Percentiles rank a stretch among this genome's conserved stretches.
These are phyloP conservation scores for Dreissena rostriformis DNA, from an alignment of 1,140 invertebrate species.

Conservation along the genomic window DNA sequence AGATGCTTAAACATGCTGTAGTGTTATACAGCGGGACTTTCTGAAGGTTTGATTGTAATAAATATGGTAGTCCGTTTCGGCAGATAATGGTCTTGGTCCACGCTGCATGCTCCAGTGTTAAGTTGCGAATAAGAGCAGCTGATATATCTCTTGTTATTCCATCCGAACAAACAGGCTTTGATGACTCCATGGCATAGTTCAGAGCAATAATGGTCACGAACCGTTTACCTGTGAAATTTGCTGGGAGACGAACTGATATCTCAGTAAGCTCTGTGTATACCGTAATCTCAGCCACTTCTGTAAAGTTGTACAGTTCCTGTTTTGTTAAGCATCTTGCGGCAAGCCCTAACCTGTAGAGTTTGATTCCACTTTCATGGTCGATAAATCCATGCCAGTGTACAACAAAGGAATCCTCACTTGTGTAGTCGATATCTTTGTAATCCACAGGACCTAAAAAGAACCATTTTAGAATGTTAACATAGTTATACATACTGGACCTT, in stretches of 20 bases:
- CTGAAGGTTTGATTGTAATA: slow-evolving; percentile 54
- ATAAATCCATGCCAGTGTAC: slow-evolving; percentile 64
- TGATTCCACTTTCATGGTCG: slow-evolving; percentile 67
- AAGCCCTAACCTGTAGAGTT: slow-evolving; percentile 56
- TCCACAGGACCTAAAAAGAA: neutral
- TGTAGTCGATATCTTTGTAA: slow-evolving; percentile 63
- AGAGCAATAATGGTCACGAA: slow-evolving; percentile 54
- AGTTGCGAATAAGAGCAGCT: slow-evolving; percentile 26
- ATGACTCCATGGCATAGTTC: slow-evolving; percentile 63
- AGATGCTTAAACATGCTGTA: neutral
- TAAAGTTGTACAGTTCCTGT: slow-evolving; percentile 37
- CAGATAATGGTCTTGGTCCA: slow-evolving; percentile 41
- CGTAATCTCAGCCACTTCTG: neutral
- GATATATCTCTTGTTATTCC: slow-evolving; percentile 56
- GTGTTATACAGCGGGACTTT: slow-evolving; percentile 2
- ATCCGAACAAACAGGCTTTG: slow-evolving; percentile 60
- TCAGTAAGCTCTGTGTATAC: neutral
- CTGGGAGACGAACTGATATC: slow-evolving; percentile 9
- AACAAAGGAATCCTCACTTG: slow-evolving; percentile 40
- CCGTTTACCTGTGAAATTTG: slow-evolving; percentile 43
- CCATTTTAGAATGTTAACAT: neutral
- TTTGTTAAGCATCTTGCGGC: slow-evolving; percentile 36
- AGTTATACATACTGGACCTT: neutral
- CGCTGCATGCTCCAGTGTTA: slow-evolving; percentile 46
- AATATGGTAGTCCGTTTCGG: slow-evolving; percentile 48